Conservation (phyloP, 2,888 invertebrate species). For the Nymphalis c-album region DNA sequence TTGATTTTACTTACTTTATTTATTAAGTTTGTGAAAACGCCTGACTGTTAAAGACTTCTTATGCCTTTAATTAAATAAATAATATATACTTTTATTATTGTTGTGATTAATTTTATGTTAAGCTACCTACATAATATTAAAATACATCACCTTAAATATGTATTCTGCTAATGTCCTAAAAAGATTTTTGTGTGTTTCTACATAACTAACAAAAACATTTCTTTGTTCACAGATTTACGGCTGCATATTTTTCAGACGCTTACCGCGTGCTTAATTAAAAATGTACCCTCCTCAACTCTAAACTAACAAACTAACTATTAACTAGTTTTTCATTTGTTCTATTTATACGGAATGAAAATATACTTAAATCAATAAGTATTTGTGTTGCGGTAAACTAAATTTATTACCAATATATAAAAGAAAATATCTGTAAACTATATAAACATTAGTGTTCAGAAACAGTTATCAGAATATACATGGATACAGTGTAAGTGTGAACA, state of each 20-base stretch:
- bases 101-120: not conserved
- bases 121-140: not conserved
- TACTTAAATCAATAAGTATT: not conserved
- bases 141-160: slow-evolving; percentile 6
- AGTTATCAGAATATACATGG: not conserved
- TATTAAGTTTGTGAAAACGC: not conserved
- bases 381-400: too few relatives aligned
- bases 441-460: slow-evolving; percentile 3
- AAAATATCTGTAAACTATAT: not conserved
- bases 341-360: not conserved
- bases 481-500: slow-evolving; percentile 12
- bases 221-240: slow-evolving; percentile 75
- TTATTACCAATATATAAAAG: too few relatives aligned
- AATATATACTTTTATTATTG: not conserved
- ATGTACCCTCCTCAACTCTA: slow-evolving; percentile 30
- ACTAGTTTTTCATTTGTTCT: not conserved
- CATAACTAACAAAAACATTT: slow-evolving; percentile 64
- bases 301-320: slow-evolving; percentile 21
- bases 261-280: slow-evolving; percentile 39
- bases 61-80: not conserved
- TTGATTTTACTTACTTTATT: slow-evolving; percentile 8
- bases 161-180: not conserved
- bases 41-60: not conserved
- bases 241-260: slow-evolving; percentile 53
- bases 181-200: slow-evolving; percentile 45